Conservation (phyloP, 2,888 invertebrate genomes). For the Meta bourneti region DNA sequence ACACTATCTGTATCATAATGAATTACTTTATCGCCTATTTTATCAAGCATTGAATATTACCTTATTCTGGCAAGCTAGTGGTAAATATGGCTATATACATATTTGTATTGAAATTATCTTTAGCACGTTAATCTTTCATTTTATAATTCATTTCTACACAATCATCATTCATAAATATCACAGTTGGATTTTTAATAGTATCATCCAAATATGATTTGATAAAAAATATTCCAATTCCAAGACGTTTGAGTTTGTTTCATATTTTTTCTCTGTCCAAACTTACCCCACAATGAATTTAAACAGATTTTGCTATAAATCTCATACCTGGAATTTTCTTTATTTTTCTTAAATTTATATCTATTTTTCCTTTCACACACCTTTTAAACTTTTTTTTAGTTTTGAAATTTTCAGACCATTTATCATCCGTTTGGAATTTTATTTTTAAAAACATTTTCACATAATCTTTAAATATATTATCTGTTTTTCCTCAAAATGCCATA, state of each 20-base stretch:
- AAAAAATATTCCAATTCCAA: not conserved
- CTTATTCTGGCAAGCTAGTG: constrained; percentile 6
- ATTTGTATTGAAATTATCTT: constrained; percentile 1
- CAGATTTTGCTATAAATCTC: too few species aligned
- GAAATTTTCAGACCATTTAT: too few species aligned
- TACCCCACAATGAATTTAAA: constrained; percentile 30
- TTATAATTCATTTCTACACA: constrained; percentile 38
- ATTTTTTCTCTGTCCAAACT: too few species aligned
- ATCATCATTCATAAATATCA: constrained; percentile 45
- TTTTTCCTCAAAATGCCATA: too few species aligned
- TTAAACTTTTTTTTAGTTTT: too few species aligned
- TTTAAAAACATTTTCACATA: too few species aligned
- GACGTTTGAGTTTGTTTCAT: constrained; percentile 23
- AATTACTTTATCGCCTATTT: not conserved
- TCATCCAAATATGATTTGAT: constrained; percentile 30
- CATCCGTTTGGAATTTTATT: too few species aligned
- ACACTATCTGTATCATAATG: constrained; percentile 20
- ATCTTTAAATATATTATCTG: too few species aligned
- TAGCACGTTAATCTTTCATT: constrained; percentile 15
- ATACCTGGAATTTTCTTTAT: too few species aligned
- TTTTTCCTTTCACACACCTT: too few species aligned
- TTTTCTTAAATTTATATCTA: too few species aligned
- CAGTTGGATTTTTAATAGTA: constrained; percentile 29
- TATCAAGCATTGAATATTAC: too few species aligned
- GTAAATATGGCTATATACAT: constrained; percentile 6